These are phyloP conservation scores for Lomographa bimaculata DNA, from an alignment of 2,888 invertebrate species.

Conservation along the genomic window DNA sequence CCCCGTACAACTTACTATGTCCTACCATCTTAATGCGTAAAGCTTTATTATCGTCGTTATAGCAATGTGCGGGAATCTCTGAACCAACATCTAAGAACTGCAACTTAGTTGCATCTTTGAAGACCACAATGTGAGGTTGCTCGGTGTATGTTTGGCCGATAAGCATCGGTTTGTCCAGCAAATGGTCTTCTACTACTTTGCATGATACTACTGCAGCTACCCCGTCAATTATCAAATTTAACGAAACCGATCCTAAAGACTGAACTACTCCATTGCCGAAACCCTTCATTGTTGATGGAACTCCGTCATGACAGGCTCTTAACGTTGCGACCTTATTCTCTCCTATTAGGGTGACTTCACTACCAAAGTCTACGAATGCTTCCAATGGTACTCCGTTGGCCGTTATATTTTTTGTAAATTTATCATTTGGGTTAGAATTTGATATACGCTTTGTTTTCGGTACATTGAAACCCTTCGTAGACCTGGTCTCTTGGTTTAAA, in stretches of 20 bases:
- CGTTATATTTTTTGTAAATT: conserved; percentile 2
- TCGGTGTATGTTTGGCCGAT: conserved; percentile 4
- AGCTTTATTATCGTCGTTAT: too few relatives aligned
- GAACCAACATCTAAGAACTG: conserved; percentile 1
- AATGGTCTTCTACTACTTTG: conserved; percentile 4
- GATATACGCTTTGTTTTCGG: neutral
- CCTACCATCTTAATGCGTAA: too few relatives aligned
- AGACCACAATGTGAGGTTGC: conserved; percentile 9
- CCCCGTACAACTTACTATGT: neutral
- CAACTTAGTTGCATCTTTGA: conserved; percentile 3
- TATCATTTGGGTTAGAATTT: neutral
- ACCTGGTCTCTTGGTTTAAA: neutral
- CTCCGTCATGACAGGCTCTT: neutral
- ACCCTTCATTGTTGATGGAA: conserved; percentile 5
- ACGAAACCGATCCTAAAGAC: neutral
- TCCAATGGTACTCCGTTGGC: neutral
- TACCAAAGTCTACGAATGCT: conserved; percentile 9
- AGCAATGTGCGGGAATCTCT: conserved; percentile 5
- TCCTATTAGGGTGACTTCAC: neutral
- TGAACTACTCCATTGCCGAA: conserved; percentile 2
- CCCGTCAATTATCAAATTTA: neutral
- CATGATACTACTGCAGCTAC: conserved; percentile 1
- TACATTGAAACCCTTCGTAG: neutral
- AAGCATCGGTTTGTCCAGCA: neutral
- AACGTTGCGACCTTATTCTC: neutral